Conservation (phyloP, 2,888 invertebrate species). For the Sinotaia quadrata region DNA sequence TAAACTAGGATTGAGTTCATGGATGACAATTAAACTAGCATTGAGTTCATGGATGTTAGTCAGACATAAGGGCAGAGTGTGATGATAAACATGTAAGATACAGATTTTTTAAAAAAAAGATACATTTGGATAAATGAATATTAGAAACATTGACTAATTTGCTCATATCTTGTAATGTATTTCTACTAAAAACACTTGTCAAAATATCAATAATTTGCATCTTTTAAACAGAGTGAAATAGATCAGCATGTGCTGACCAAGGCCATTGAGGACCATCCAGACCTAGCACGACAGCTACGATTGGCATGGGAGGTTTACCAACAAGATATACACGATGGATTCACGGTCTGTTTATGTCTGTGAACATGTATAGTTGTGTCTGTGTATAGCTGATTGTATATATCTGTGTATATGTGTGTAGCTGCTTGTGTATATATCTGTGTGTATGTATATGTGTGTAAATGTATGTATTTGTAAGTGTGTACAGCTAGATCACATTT, state of each 20-base stretch:
- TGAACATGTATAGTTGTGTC: no score
- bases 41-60: no score
- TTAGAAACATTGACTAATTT: no score
- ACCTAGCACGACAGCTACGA: constrained; percentile 45
- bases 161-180: no score
- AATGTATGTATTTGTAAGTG: neutral
- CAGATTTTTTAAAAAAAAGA: no score
- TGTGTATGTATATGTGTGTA: neutral
- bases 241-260: constrained; percentile 30
- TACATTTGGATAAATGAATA: no score
- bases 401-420: neutral
- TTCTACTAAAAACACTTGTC: neutral
- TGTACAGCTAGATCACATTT: no score
- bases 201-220: neutral
- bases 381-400: neutral
- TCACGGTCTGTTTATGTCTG: constrained; percentile 46
- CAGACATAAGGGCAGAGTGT: no score
- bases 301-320: constrained; percentile 43
- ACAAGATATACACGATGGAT: constrained; percentile 43
- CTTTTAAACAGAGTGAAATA: neutral
- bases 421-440: neutral
- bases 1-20: no score
- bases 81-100: no score
- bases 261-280: constrained; percentile 47
- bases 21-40: no score